Conservation (phyloP, 2,113 vertebrate genomes). For the Lontra canadensis region DNA sequence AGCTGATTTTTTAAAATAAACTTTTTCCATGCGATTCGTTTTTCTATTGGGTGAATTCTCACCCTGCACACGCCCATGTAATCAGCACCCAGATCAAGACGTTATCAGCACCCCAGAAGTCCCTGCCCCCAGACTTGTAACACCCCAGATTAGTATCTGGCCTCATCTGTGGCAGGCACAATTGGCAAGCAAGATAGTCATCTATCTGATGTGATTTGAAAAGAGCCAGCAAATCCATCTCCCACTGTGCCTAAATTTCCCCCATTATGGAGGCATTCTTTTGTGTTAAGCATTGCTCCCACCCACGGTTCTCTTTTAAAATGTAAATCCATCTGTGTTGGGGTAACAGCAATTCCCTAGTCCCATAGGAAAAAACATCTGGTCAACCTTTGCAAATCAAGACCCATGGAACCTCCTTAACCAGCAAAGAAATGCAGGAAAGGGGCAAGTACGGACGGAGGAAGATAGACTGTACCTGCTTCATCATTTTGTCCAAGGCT, state of each 20-base stretch:
- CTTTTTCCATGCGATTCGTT: background rate
- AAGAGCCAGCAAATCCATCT: constrained; percentile 46
- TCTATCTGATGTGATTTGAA: constrained; percentile 62
- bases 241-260: constrained; percentile 23
- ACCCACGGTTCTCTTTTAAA: constrained; percentile 55
- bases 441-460: background rate
- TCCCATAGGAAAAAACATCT: constrained; percentile 2
- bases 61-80: background rate
- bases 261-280: constrained; percentile 31
- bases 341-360: background rate
- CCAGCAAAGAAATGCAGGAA: background rate
- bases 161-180: background rate
- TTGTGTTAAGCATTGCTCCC: constrained; percentile 40
- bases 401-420: background rate
- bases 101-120: background rate
- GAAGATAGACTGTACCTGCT: background rate
- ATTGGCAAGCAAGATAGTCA: constrained; percentile 36
- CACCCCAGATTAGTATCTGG: constrained; percentile 5
- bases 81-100: background rate
- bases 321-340: constrained; percentile 49
- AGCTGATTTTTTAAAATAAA: constrained; percentile 10
- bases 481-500: constrained; percentile 3
- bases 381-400: background rate
- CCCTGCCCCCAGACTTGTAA: background rate
- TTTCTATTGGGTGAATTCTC: constrained; percentile 22